These are phyloP conservation scores for Rhombomys opimus DNA, from an alignment of 2,113 vertebrate genomes.

Conservation along the genomic window DNA sequence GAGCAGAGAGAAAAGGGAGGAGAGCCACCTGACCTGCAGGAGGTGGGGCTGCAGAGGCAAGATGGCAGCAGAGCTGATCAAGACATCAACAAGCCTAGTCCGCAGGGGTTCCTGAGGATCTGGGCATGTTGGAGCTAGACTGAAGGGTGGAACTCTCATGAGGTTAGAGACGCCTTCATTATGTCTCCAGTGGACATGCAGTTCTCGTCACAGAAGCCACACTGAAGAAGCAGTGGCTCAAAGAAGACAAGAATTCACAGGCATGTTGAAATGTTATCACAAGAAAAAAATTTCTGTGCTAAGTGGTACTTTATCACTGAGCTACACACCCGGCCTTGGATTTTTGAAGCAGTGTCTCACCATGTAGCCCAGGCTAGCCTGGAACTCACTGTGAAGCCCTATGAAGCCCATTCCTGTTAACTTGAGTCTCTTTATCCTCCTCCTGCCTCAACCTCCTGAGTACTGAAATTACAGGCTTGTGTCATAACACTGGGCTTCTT, in stretches of 20 bases:
- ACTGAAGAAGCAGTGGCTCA: no score
- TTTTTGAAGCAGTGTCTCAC: no score
- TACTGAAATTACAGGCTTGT: background rate
- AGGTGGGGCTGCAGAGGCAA: background rate
- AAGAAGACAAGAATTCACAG: background rate
- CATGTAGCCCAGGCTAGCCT: background rate
- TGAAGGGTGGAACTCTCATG: background rate
- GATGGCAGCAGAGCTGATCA: background rate
- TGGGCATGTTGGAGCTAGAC: background rate
- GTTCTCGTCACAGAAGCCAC: background rate
- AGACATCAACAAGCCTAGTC: background rate
- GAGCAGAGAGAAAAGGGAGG: fast-evolving
- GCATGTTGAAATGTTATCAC: background rate
- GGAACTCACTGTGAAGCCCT: background rate
- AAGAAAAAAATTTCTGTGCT: background rate
- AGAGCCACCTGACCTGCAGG: fast-evolving
- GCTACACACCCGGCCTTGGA: background rate
- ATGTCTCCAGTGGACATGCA: fast-evolving
- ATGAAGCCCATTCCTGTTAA: background rate
- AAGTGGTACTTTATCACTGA: background rate
- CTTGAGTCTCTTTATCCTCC: background rate
- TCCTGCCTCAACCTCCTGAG: no score
- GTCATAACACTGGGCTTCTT: background rate
- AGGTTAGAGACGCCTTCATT: background rate
- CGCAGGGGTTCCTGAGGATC: fast-evolving